A percentile compares a stretch with the other conserved stretches of the same genome.
Conservation (phyloP, 2,888 invertebrate genomes). For the Tetanocera ferruginea region DNA sequence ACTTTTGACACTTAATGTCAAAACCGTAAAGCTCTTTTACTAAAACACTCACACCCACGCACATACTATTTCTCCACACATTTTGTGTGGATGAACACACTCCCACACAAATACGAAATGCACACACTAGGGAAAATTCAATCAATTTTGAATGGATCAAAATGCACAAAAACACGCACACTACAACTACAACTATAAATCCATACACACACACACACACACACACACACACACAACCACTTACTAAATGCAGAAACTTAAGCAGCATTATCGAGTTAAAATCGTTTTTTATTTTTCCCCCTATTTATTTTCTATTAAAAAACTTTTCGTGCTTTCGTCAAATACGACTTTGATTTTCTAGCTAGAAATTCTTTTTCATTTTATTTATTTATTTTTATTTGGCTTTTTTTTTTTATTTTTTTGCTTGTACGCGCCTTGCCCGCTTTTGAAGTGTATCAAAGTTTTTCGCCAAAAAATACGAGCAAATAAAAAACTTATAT, state of each 20-base stretch:
- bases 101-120: not conserved
- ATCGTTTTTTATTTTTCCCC: not conserved
- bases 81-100: not conserved
- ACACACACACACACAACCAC: not conserved
- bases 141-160: constrained; percentile 21
- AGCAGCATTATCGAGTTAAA: constrained; percentile 17
- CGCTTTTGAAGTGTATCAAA: constrained; percentile 7
- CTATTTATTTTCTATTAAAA: constrained; percentile 21
- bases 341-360: constrained; percentile 13
- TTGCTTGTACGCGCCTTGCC: not conserved
- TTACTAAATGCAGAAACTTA: not conserved
- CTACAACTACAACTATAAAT: too few relatives aligned
- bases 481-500: not conserved
- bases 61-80: not conserved
- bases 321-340: constrained; percentile 1
- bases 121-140: constrained; percentile 15
- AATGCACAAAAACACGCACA: constrained; percentile 14
- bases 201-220: not conserved
- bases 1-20: constrained; percentile 13
- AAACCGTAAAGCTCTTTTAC: not conserved
- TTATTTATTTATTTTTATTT: not conserved
- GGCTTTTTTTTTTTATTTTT: not conserved
- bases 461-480: not conserved
- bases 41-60: not conserved
- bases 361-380: not conserved